Evolutionary conservation across 1,140 invertebrate species (phyloP), one percentile per base, ranked within the genome.

Genomic region (Bathynomus jamesi): DNA sequence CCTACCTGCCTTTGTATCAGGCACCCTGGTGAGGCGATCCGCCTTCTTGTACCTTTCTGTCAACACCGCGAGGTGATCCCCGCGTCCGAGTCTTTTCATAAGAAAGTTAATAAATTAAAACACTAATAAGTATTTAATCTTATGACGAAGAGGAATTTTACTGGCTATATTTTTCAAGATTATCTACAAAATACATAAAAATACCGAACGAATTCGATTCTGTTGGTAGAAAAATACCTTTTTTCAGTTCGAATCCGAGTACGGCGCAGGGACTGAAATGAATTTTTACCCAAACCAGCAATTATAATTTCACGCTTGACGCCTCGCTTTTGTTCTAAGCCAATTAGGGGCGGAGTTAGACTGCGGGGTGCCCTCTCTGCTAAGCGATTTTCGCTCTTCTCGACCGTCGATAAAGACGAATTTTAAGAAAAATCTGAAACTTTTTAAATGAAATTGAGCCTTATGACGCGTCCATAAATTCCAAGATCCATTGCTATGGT

Each of bases 251-350:
- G n/a, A 53, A 21, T 53, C 40, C 13, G 40, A 21, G 2, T 17
- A 17, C 40, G 5, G 21, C 21, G 40, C 13, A 53, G 13, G 40
- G 40, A 5, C 13, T 53, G 40, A 53, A 53, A 53, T 21, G 40
- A 11, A 21, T 53, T 21, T n/a, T 17, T 53, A 53, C 40, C 13
- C 40, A 63, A 24, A 10, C 61, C 27, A 63, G 61, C 61, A 63
- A 63, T 63, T 63, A 63, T 24, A 63, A 63, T 63, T 63, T 63
- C 61, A 63, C 61, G 61, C 61, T 63, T 63, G 61, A 63, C 61
- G 27, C 61, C 61, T 63, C 27, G n/a, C 61, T 28, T 25, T 63
- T 63, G 61, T 63, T 63, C 61, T 63, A 25, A 24, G 24, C 1
- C 61, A 63, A 63, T 63, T 63, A 63, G 27, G 61, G 61, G 61